Percentiles rank a stretch among this genome's conserved stretches.
These are phyloP conservation scores for Acrossocheilus wenchowensis DNA, from an alignment of 2,797 vertebrate genomes.

Conservation along the genomic window DNA sequence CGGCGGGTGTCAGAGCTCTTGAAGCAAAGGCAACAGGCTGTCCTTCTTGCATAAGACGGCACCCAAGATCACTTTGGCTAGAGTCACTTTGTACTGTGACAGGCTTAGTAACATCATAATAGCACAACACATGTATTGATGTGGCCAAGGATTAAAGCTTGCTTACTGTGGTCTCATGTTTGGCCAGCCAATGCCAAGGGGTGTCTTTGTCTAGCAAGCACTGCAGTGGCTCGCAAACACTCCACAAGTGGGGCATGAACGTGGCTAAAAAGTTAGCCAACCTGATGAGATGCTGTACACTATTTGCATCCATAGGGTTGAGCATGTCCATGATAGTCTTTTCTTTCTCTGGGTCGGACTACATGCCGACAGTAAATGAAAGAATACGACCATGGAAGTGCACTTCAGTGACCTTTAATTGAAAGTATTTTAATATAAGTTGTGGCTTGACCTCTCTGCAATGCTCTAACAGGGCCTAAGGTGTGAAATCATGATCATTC, in stretches of 20 bases:
- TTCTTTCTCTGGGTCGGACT: constrained; percentile 48
- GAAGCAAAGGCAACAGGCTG: constrained; percentile 21
- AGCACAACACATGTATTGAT: constrained; percentile 16
- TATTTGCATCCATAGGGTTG: constrained; percentile 18
- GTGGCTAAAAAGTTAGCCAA: constrained; percentile 50
- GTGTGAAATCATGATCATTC: constrained; percentile 21
- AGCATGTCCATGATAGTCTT: constrained; percentile 43
- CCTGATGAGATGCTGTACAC: constrained; percentile 25
- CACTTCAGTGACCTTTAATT: constrained; percentile 51
- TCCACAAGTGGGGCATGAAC: constrained; percentile 46
- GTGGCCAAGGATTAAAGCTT: not conserved
- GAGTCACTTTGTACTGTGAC: constrained; percentile 50
- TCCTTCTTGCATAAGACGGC: constrained; percentile 45
- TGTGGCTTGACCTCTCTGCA: constrained; percentile 40
- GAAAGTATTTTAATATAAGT: constrained; percentile 38
- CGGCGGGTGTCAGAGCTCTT: constrained; percentile 22
- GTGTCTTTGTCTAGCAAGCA: no score
- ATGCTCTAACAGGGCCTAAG: constrained; percentile 22
- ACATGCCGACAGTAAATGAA: constrained; percentile 25
- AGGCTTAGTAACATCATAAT: constrained; percentile 44
- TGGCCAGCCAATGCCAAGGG: no score
- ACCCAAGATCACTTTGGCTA: constrained; percentile 35
- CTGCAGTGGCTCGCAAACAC: constrained; percentile 25
- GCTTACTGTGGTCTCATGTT: no score
- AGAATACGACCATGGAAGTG: constrained; percentile 47